Percentiles rank a stretch among this genome's conserved stretches.
Evolutionary conservation across 1,140 invertebrate species (phyloP).

Genomic region (Musca domestica): DNA sequence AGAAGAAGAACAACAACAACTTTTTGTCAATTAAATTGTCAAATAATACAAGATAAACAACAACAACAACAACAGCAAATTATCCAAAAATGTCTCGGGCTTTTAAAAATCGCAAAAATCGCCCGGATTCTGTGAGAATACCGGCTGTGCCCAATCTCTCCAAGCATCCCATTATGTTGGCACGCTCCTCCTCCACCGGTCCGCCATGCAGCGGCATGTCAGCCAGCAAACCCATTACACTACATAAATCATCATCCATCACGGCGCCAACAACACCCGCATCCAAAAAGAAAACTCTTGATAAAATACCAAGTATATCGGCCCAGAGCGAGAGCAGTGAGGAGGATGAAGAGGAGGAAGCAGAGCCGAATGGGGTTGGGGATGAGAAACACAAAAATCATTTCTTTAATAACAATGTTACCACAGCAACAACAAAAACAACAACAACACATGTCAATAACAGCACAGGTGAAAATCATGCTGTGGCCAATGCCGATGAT

Average conservation of each 20-base stretch:
- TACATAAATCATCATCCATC: neutral
- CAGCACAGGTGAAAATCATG: neutral
- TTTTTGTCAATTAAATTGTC: constrained; percentile 5
- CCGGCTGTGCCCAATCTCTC: neutral
- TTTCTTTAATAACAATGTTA: too few species aligned
- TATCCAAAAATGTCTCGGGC: neutral
- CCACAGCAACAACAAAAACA: too few species aligned
- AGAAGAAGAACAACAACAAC: neutral
- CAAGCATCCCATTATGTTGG: constrained; percentile 4
- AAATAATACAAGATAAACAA: neutral
- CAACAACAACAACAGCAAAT: too few species aligned
- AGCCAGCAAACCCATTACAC: neutral
- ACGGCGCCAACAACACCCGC: neutral
- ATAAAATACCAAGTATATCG: constrained; percentile 12
- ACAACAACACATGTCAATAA: neutral
- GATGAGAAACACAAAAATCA: neutral
- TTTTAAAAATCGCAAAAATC: constrained; percentile 9
- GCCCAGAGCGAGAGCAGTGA: constrained; percentile 7
- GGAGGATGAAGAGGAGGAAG: neutral
- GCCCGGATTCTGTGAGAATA: constrained; percentile 11
- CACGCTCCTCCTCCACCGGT: neutral
- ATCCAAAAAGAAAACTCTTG: neutral
- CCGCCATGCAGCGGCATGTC: neutral
- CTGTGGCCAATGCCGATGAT: neutral
- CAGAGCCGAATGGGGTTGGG: neutral